These are phyloP conservation scores for Eurystomus glaucurus DNA, from an alignment of 2,797 vertebrate genomes.

Conservation along the genomic window DNA sequence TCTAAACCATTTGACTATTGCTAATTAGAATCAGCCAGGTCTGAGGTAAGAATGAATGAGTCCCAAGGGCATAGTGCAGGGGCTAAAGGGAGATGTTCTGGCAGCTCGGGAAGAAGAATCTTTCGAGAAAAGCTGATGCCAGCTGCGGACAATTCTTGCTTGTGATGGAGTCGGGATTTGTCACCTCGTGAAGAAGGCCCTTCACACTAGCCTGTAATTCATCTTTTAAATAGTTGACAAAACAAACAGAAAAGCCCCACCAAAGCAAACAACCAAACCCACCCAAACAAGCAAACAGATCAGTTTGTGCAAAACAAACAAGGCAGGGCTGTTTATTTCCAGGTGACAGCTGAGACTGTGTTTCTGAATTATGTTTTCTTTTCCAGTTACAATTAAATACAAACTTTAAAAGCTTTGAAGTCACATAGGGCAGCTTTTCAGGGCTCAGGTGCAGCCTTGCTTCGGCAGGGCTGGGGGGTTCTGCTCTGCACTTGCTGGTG, in stretches of 20 bases:
- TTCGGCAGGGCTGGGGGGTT: not conserved
- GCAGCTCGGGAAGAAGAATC: not conserved
- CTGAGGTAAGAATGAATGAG: not conserved
- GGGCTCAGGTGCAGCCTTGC: not conserved
- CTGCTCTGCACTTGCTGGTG: not conserved
- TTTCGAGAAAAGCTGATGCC: not conserved
- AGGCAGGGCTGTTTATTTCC: rapidly evolving
- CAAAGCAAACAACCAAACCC: not conserved
- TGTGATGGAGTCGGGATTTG: not conserved
- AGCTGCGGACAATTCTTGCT: not conserved
- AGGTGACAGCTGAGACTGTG: rapidly evolving
- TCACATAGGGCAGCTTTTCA: not conserved
- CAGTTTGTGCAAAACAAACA: not conserved
- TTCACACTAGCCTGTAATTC: not conserved
- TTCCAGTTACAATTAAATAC: not conserved
- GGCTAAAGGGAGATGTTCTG: not conserved
- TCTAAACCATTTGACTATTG: not conserved
- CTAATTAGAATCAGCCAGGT: not conserved
- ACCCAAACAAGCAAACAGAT: not conserved
- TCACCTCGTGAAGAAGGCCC: not conserved
- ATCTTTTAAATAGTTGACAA: not conserved
- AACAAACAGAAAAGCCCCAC: rapidly evolving
- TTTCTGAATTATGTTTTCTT: not conserved
- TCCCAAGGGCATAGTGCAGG: not conserved
- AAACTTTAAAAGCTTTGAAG: not conserved